Base-by-base conservation (phyloP, 2,797 vertebrate species). In the Avahi laniger region DNA sequence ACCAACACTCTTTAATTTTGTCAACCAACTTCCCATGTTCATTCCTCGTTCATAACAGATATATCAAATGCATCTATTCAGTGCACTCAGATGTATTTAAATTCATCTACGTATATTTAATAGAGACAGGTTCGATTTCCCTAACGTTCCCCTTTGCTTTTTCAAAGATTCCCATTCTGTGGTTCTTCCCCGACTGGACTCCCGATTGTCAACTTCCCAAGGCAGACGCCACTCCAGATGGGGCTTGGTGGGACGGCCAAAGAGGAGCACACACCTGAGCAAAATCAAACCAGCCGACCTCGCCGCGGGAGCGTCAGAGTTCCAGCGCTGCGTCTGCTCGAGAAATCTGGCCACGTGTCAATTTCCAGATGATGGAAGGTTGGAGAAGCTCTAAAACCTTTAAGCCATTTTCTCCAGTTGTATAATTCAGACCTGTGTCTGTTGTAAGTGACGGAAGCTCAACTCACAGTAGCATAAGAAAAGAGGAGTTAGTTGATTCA, bases 241-340 rank as follows among this genome's bases (percentile, higher is more conserved):
- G 35, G 18, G 4, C 30, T 54, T 9, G 6, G 2, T 30, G 26
- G 61, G 30, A 2, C 15, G 18, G 7, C 18, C 48, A 5, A 0
- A 22, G 1, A 1, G 10, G 10, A 88, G 28, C 33, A 20, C 8
- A 50, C 79, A 65, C 2, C 14, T n/a, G 75, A 61, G 92, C 92
- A 70, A 52, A 76, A 26, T 26, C n/a, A 26, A 38, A 7, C 46
- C 63, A 7, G 30, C 12, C 2, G 14, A 69, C 41, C 28, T 50
- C 1, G 0, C 70, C 87, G 15, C 0, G 0, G 24, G 8, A 41
- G 28, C 18, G 0, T 11, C 61, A 10, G 80, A 7, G 22, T 12
- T 38, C 52, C 1, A 0, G 50, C 38, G 0, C 61, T 11, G 5
- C 33, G 22, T 18, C 14, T 2, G 4, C 59, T 5, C 10, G 20